phyloP scores from a whole-genome alignment of 30 jellyfish, hydroid and myxozoan species.

The Pelagia noctiluca region DNA sequence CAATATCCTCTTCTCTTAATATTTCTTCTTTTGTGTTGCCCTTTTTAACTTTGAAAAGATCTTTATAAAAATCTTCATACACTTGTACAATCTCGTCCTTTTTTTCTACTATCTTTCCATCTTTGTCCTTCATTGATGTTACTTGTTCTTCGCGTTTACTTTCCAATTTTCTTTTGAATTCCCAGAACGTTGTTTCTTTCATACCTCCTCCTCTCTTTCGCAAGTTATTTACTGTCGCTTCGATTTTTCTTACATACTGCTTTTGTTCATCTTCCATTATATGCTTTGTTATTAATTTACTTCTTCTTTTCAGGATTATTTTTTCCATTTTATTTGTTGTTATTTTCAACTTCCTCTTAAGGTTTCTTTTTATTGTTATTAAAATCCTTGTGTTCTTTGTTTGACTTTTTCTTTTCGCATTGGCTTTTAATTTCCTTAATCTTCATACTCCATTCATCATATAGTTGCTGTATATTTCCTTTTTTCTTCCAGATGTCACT shows the following conservation, averaged over 20 bases:
- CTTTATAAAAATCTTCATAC: constrained; percentile 7
- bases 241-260: not conserved
- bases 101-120: constrained; percentile 1
- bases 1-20: not conserved
- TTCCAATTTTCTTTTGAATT: constrained; percentile 35
- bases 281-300: constrained; percentile 5
- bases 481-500: constrained; percentile 7
- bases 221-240: constrained; percentile 17
- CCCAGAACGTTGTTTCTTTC: constrained; percentile 44
- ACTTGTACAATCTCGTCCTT: not conserved
- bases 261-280: constrained; percentile 4
- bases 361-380: not conserved
- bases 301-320: constrained; percentile 8
- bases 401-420: constrained; percentile 1
- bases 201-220: constrained; percentile 46
- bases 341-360: constrained; percentile 17
- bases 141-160: constrained; percentile 1
- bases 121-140: constrained; percentile 7
- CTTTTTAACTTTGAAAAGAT: not conserved
- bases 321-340: not conserved
- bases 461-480: not conserved
- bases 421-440: not conserved
- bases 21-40: constrained; percentile 25
- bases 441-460: constrained; percentile 24
- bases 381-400: constrained; percentile 18